Percentiles rank a stretch among this genome's conserved stretches.
These are phyloP conservation scores for Drosophila incognita DNA, from an alignment of 2,888 invertebrate species.

Conservation along the genomic window DNA sequence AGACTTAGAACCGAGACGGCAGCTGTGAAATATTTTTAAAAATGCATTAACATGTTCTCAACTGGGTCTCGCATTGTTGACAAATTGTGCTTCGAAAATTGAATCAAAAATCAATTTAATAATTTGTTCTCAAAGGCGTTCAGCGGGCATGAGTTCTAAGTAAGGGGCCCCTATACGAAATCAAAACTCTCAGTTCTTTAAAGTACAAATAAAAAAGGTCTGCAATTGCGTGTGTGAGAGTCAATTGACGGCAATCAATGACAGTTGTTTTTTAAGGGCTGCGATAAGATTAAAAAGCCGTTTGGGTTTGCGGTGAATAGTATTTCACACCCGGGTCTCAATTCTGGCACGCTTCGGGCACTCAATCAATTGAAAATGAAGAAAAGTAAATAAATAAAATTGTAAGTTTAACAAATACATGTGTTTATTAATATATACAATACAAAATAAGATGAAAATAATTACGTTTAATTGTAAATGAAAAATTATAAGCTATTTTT, in stretches of 20 bases:
- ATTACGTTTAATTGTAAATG: constrained; percentile 50
- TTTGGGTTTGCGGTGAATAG: constrained; percentile 16
- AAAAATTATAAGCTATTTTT: constrained; percentile 57
- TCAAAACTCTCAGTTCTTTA: constrained; percentile 37
- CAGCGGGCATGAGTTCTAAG: constrained; percentile 65
- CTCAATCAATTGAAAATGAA: constrained; percentile 18
- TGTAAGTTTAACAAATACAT: constrained; percentile 59
- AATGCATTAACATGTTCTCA: constrained; percentile 21
- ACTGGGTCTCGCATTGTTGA: constrained; percentile 58
- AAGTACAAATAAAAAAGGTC: constrained; percentile 46
- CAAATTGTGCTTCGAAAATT: constrained; percentile 65
- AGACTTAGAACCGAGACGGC: constrained; percentile 33
- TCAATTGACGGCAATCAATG: constrained; percentile 63
- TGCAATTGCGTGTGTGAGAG: constrained; percentile 39
- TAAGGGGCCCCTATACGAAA: constrained; percentile 61
- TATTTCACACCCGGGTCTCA: constrained; percentile 27
- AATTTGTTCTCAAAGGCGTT: constrained; percentile 66
- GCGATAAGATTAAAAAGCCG: constrained; percentile 53
- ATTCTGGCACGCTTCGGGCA: constrained; percentile 53
- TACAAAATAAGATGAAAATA: constrained; percentile 49
- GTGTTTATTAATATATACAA: constrained; percentile 60
- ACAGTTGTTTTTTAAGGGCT: constrained; percentile 56
- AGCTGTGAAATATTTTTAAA: constrained; percentile 26
- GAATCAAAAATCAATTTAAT: constrained; percentile 70
- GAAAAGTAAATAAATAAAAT: constrained; percentile 39